Percentiles rank a stretch among this genome's conserved stretches.
Evolutionary conservation across 2,113 vertebrate genomes (phyloP).

Genomic region (Papio anubis): DNA sequence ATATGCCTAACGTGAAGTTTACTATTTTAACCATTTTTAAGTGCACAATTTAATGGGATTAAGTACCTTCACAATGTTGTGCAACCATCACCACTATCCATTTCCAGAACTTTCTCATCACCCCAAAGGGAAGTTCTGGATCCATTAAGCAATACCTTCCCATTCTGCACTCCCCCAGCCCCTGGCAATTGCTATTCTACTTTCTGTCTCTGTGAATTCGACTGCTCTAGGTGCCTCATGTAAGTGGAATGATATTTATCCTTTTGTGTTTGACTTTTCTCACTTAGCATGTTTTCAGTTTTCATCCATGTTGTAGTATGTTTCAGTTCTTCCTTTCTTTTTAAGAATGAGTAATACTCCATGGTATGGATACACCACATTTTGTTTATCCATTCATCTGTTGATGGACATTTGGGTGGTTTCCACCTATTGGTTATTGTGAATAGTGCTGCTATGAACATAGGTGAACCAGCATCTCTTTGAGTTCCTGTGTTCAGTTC

Average conservation of each 20-base stretch:
- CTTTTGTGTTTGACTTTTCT: neutral
- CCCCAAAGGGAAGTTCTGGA: too few species aligned
- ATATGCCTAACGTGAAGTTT: neutral
- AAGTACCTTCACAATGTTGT: neutral
- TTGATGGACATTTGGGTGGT: neutral
- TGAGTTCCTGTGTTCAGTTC: neutral
- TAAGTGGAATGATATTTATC: neutral
- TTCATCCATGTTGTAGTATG: neutral
- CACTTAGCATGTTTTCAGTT: neutral
- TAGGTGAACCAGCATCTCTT: fast-evolving
- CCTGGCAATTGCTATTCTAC: neutral
- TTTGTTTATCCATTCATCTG: neutral
- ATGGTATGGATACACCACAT: fast-evolving
- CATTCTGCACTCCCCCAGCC: fast-evolving
- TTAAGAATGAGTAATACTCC: neutral
- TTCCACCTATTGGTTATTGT: fast-evolving
- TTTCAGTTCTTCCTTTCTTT: neutral
- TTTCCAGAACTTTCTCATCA: neutral
- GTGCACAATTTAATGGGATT: neutral
- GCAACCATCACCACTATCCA: neutral
- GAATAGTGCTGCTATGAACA: neutral
- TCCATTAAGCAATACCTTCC: neutral
- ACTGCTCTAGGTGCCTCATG: too few species aligned
- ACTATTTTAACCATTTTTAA: neutral
- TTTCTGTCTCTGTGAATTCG: neutral